Percentiles rank a stretch among this genome's conserved stretches.
Conservation (phyloP, 30 jellyfish, hydroid and myxozoan genomes). For the Mastigias papua region DNA sequence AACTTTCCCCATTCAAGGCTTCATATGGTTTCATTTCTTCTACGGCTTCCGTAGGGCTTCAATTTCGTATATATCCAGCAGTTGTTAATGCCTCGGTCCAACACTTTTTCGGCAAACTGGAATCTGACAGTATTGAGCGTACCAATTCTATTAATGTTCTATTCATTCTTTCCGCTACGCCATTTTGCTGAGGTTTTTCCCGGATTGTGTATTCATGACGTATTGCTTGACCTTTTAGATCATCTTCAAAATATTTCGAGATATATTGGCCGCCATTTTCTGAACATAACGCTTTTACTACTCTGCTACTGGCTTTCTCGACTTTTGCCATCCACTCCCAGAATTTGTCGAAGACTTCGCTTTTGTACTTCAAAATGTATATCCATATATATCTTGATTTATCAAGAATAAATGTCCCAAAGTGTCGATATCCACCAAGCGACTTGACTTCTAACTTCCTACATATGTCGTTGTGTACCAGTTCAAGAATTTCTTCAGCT, state of each 20-base stretch:
- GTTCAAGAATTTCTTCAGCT: conserved; percentile 20
- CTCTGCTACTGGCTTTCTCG: conserved; percentile 37
- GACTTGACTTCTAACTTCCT: conserved; percentile 58
- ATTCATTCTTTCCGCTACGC: conserved; percentile 19
- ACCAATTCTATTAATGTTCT: conserved; percentile 21
- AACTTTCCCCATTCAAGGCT: conserved; percentile 1
- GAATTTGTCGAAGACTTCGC: conserved; percentile 49
- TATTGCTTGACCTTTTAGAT: background rate
- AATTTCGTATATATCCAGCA: background rate
- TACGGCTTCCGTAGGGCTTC: conserved; percentile 29
- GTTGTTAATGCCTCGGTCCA: conserved; percentile 4
- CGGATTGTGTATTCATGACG: conserved; percentile 16
- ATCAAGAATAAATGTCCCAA: conserved; percentile 50
- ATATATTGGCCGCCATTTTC: conserved; percentile 3
- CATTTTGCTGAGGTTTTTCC: conserved; percentile 58
- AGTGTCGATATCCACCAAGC: conserved; percentile 46
- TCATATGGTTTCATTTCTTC: conserved; percentile 23
- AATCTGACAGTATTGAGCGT: conserved; percentile 28
- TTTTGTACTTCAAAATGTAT: no score
- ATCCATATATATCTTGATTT: conserved; percentile 1
- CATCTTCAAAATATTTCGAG: conserved; percentile 38
- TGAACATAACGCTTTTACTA: conserved; percentile 34
- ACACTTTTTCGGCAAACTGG: conserved; percentile 19
- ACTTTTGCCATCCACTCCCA: conserved; percentile 36
- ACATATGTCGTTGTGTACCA: conserved; percentile 72